These are phyloP conservation scores for Bombus breviceps DNA, from an alignment of 1,140 invertebrate species.

Conservation along the genomic window DNA sequence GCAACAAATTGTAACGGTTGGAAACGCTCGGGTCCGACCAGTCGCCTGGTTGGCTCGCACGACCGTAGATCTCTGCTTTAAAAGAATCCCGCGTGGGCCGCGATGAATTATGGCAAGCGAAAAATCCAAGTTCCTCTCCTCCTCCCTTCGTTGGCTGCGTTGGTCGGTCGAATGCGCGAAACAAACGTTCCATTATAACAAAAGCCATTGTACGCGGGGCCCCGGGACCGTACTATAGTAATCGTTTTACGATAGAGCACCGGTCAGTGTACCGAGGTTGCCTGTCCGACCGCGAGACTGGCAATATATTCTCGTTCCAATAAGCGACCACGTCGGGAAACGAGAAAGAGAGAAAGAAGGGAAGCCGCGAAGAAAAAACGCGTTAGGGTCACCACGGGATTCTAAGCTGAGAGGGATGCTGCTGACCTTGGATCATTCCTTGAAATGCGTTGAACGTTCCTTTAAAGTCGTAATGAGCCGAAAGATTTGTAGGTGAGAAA, in stretches of 20 bases:
- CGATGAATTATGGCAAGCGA: constrained; percentile 54
- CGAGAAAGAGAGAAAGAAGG: neutral
- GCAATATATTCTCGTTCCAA: constrained; percentile 49
- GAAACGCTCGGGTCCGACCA: neutral
- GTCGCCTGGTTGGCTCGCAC: neutral
- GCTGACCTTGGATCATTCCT: neutral
- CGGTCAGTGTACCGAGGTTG: constrained; percentile 13
- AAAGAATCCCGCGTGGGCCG: constrained; percentile 50
- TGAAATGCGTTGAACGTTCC: too few species aligned
- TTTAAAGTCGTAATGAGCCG: neutral
- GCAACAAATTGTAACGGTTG: constrained; percentile 46
- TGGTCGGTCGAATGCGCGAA: constrained; percentile 47
- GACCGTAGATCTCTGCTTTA: constrained; percentile 50
- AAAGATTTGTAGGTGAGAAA: neutral
- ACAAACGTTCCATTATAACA: constrained; percentile 58
- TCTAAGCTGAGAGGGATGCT: neutral
- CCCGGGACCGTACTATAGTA: constrained; percentile 32
- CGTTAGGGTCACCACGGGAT: neutral
- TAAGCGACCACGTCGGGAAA: constrained; percentile 27
- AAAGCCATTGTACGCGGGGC: constrained; percentile 53
- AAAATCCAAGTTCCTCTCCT: constrained; percentile 43
- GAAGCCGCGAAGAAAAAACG: constrained; percentile 11
- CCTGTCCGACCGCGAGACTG: constrained; percentile 24
- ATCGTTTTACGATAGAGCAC: constrained; percentile 54
- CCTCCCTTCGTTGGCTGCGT: neutral